Conservation (phyloP, 2,113 vertebrate genomes). For the Corythaixoides concolor region DNA sequence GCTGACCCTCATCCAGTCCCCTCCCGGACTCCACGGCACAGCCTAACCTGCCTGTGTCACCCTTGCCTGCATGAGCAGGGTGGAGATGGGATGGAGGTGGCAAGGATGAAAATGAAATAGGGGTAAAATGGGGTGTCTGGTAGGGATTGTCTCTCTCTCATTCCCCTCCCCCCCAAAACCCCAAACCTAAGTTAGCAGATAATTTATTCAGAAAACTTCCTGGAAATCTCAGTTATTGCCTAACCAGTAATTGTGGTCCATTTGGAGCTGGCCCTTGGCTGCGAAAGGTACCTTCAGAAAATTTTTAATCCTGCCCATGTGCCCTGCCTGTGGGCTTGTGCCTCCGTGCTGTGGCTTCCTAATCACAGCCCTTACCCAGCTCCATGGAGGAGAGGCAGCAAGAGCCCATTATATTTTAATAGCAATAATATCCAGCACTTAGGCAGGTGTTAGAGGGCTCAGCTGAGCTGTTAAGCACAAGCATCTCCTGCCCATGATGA, state of each 20-base stretch:
- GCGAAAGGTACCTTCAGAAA: neutral
- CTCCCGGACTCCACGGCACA: neutral
- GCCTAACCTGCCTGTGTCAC: neutral
- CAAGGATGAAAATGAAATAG: neutral
- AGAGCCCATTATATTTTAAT: neutral
- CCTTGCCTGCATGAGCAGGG: neutral
- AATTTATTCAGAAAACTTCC: neutral
- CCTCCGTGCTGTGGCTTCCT: neutral
- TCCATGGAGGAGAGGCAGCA: neutral
- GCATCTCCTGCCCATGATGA: neutral
- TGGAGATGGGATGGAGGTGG: neutral
- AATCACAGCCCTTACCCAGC: neutral
- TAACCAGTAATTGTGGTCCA: neutral
- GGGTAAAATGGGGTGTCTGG: neutral
- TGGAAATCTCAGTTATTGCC: neutral
- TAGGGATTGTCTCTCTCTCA: neutral
- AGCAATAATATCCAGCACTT: neutral
- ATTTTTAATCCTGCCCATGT: neutral
- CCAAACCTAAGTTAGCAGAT: neutral
- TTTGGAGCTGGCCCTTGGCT: neutral
- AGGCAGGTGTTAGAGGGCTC: neutral
- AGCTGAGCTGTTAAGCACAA: neutral
- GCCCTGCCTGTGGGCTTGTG: neutral
- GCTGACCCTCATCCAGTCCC: neutral
- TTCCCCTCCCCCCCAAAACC: too few species aligned